Conservation (phyloP, 2,888 invertebrate genomes). For the Dasypolia templi region DNA sequence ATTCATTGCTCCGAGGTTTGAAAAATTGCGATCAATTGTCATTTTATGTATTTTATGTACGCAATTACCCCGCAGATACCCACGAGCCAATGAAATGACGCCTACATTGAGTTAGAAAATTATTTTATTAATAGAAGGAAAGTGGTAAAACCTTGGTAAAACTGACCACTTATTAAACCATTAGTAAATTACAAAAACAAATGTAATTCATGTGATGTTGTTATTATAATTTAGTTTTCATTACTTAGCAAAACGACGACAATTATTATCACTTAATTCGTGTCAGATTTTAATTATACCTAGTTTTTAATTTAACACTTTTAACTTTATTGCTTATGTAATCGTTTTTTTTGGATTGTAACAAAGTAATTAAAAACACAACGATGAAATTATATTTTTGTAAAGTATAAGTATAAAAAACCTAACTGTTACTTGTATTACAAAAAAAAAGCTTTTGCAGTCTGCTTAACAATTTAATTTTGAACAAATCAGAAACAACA, state of each 20-base stretch:
- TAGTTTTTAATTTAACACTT: conserved; percentile 55
- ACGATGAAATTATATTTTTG: not conserved
- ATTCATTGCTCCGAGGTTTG: not conserved
- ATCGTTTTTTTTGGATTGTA: conserved; percentile 21
- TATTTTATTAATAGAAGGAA: not conserved
- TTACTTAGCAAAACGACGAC: conserved; percentile 72
- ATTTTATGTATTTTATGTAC: no score
- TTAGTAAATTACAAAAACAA: conserved; percentile 56
- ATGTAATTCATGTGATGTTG: conserved; percentile 27
- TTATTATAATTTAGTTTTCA: conserved; percentile 71
- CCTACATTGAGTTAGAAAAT: not conserved
- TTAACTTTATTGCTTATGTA: conserved; percentile 25
- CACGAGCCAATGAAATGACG: not conserved
- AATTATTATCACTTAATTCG: conserved; percentile 77
- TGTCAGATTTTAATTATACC: conserved; percentile 77
- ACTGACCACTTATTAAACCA: conserved; percentile 23
- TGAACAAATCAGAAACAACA: not conserved
- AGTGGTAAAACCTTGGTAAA: conserved; percentile 9
- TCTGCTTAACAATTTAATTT: not conserved
- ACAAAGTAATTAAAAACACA: conserved; percentile 41
- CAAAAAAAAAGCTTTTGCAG: not conserved
- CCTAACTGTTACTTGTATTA: not conserved
- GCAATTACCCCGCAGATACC: not conserved
- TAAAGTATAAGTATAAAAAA: not conserved
- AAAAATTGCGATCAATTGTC: not conserved